Evolutionary conservation across 2,888 invertebrate genomes (phyloP), one percentile per base, ranked within the genome.

Genomic region (Orthosia incerta): DNA sequence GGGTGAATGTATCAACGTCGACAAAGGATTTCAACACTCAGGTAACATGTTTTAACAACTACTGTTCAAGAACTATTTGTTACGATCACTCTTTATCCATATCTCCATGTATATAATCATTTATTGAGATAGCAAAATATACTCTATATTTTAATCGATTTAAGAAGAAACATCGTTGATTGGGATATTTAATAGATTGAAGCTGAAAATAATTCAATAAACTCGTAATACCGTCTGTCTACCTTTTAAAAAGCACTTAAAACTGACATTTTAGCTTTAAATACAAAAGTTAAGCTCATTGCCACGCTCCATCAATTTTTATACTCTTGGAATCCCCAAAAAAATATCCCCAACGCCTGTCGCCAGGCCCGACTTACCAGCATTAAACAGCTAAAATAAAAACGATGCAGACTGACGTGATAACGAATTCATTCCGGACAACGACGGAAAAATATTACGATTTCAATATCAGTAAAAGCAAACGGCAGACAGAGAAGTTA

Each of bases 401-500:
- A 79, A 55, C 23, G 26, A 20, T 26, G 16, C 76, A 71, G 57
- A 51, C 63, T 18, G 68, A 26, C 60, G 45, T 51, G 68, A 74
- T 80, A 84, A 65, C 70, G 23, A 70, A 76, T 82, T 79, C 66
- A 87, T 70, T 46, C 66, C 79, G 66, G 76, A 75, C 51, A 84
- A 81, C 79, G 72, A 67, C 81, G 77, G 80, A 85, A 82, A 84
- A 77, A 73, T 74, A 61, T 61, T 63, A 69, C 74, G 71, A 70
- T 82, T 84, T 79, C 86, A 88, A 89, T 91, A 89, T 72, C 76
- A 66, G 79, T 88, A 87, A 90, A 88, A 89, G 88, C 88, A 83
- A 75, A 68, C 70, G 80, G 53, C 71, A 79, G 80, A 66, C 75
- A 79, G 85, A 64, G 79, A 64, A 60, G 68, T 78, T 71, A 79